Percentiles rank a stretch among this genome's conserved stretches.
phyloP scores from a whole-genome alignment of 2,113 vertebrate genomes.

The Bufo gargarizans region DNA sequence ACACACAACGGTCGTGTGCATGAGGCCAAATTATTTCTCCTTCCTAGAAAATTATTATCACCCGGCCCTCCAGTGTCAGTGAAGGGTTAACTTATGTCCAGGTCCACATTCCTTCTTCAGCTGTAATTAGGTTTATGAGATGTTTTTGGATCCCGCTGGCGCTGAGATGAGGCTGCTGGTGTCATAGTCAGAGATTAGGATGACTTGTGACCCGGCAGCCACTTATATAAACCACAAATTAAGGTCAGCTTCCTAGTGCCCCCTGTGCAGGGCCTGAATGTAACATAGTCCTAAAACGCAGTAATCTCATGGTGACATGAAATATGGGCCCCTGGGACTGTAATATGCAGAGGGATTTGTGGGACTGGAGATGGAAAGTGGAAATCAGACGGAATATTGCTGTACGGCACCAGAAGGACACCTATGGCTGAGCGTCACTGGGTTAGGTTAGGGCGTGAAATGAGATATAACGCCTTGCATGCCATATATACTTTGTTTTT shows the following conservation, averaged over 20 bases:
- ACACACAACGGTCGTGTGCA: no score
- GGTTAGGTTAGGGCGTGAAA: no score
- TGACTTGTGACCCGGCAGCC: conserved; percentile 18
- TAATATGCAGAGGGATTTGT: background rate
- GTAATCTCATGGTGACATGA: background rate
- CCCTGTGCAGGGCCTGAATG: background rate
- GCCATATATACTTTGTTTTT: no score
- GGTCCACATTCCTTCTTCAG: background rate
- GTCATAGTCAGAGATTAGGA: background rate
- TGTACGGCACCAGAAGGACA: background rate
- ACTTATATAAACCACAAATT: conserved; percentile 36
- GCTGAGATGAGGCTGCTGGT: background rate
- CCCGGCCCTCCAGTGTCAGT: background rate
- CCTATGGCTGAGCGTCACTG: background rate
- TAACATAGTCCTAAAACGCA: background rate
- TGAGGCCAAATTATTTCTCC: no score
- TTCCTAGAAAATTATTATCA: background rate
- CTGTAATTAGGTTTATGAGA: conserved; percentile 29
- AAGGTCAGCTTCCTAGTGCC: conserved; percentile 10
- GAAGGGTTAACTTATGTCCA: conserved; percentile 54
- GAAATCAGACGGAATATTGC: background rate
- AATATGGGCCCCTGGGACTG: no score
- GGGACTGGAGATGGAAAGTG: background rate
- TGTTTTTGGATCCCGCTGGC: background rate
- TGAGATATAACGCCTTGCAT: no score